phyloP scores from a whole-genome alignment of 2,888 invertebrate genomes.

The Drosophila fungiperda region DNA sequence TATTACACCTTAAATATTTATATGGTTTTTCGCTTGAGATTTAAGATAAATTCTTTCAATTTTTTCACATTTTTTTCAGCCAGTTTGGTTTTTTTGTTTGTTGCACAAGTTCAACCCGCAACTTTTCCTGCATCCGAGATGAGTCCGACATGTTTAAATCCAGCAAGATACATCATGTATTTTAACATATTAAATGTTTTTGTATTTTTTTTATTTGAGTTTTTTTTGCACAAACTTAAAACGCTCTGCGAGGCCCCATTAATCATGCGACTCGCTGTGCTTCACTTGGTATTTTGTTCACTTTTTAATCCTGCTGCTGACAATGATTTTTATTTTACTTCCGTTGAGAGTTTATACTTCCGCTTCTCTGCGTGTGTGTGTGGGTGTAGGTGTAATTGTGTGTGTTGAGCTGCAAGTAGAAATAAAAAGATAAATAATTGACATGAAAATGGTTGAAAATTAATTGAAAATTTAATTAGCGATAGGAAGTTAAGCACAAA shows the following conservation, averaged over 20 bases:
- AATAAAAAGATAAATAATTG: not conserved
- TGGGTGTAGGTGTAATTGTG: not conserved
- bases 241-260: conserved; percentile 16
- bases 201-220: not conserved
- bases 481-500: conserved; percentile 44
- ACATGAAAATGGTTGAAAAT: conserved; percentile 29
- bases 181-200: conserved; percentile 30
- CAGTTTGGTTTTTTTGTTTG: not conserved
- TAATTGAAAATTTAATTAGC: conserved; percentile 65
- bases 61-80: not conserved
- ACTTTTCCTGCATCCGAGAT: conserved; percentile 40
- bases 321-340: conserved; percentile 23
- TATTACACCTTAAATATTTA: not conserved
- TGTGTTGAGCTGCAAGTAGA: conserved; percentile 46
- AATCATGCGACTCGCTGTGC: conserved; percentile 33
- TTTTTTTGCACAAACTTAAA: not conserved
- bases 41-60: not conserved
- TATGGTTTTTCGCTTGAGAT: not conserved
- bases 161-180: conserved; percentile 9
- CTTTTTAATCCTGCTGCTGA: conserved; percentile 28
- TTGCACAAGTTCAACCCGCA: conserved; percentile 29
- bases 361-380: not conserved
- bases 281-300: conserved; percentile 18
- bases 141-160: conserved; percentile 19
- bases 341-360: conserved; percentile 14